Percentiles rank a stretch among this genome's conserved stretches.
phyloP scores from a whole-genome alignment of 2,797 vertebrate genomes.

The Leuciscus waleckii region DNA sequence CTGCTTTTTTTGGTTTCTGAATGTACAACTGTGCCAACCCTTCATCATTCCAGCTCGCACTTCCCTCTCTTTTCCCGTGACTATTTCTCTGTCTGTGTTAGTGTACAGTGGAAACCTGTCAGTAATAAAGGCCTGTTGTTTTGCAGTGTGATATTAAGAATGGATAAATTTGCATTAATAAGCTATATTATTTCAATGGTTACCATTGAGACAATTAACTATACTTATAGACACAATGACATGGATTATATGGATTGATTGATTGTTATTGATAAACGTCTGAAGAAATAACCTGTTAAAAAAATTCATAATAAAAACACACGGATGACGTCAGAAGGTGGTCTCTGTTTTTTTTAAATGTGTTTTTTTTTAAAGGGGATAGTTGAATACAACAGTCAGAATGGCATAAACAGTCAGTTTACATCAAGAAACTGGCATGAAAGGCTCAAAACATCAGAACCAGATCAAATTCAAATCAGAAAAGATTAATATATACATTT shows the following conservation, averaged over 20 bases:
- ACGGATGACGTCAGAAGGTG: conserved; percentile 74
- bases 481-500: not conserved
- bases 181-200: conserved; percentile 80
- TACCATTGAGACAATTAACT: conserved; percentile 77
- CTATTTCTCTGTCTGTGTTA: conserved; percentile 84
- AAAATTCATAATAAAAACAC: conserved; percentile 87
- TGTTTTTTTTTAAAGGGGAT: not conserved
- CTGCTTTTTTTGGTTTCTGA: conserved; percentile 60
- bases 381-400: not conserved
- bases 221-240: conserved; percentile 79
- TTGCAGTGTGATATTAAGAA: conserved; percentile 83
- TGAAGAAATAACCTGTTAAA: conserved; percentile 72
- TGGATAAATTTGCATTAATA: conserved; percentile 82
- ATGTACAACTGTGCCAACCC: conserved; percentile 48
- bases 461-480: not conserved
- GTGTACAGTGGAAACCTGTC: conserved; percentile 86
- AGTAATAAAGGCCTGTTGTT: conserved; percentile 83
- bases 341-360: not conserved
- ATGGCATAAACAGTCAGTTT: not conserved
- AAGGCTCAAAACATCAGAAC: not conserved
- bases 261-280: conserved; percentile 81
- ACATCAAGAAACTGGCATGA: not conserved
- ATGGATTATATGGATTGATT: conserved; percentile 79
- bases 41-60: conserved; percentile 54
- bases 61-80: conserved; percentile 70